Percentiles rank a stretch among this genome's conserved stretches.
phyloP scores from a whole-genome alignment of 1,140 invertebrate genomes.

The Drosophila hydei region DNA sequence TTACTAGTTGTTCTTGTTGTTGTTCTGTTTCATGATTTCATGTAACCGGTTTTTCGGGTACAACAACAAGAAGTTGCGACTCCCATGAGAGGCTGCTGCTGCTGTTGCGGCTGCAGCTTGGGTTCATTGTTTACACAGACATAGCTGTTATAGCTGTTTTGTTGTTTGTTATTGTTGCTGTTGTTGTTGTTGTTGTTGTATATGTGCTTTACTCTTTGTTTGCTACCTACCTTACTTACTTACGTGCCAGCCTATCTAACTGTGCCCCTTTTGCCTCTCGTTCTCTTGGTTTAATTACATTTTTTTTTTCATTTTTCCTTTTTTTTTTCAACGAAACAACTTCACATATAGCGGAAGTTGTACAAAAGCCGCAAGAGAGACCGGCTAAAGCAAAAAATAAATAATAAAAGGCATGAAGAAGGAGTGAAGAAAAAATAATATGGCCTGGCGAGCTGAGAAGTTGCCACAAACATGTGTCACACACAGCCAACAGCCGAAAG shows the following conservation, averaged over 20 bases:
- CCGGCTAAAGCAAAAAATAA: slow-evolving; percentile 57
- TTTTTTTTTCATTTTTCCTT: slow-evolving; percentile 53
- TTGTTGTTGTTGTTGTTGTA: slow-evolving; percentile 21
- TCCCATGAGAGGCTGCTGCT: slow-evolving; percentile 61
- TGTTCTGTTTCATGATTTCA: slow-evolving; percentile 68
- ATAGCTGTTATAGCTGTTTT: slow-evolving; percentile 12
- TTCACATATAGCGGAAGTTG: slow-evolving; percentile 73
- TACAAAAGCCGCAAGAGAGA: slow-evolving; percentile 70
- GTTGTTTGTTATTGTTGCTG: slow-evolving; percentile 33
- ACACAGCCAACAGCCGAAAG: too few relatives aligned
- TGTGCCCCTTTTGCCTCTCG: slow-evolving; percentile 2
- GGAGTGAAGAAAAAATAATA: slow-evolving; percentile 28
- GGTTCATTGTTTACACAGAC: slow-evolving; percentile 53
- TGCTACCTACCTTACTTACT: slow-evolving; percentile 38
- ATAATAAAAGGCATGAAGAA: slow-evolving; percentile 14
- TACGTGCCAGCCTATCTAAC: slow-evolving; percentile 15
- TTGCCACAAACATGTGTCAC: slow-evolving; percentile 31
- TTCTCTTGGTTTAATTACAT: slow-evolving; percentile 72
- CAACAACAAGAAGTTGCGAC: slow-evolving; percentile 54
- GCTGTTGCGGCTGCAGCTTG: slow-evolving; percentile 39
- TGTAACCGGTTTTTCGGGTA: slow-evolving; percentile 69
- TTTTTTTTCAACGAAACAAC: slow-evolving; percentile 60
- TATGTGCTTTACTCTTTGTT: slow-evolving; percentile 52
- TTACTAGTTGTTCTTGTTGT: background rate
- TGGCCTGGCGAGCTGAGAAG: slow-evolving; percentile 23